These are phyloP conservation scores for Drosophila neotestacea DNA, from an alignment of 2,888 invertebrate genomes.

Conservation along the genomic window DNA sequence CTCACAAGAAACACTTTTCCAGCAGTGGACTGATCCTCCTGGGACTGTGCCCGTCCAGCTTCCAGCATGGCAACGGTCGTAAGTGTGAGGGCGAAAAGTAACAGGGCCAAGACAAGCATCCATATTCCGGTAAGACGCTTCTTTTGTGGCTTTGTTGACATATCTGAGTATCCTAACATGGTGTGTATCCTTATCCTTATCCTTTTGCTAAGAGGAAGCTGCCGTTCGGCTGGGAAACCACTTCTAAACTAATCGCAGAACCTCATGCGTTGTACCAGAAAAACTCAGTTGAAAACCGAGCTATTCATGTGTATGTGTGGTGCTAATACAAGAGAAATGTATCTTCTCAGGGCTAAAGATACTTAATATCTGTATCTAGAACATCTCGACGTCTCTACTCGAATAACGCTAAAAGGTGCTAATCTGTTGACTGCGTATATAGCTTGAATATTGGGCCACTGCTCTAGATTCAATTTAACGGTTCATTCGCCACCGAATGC, in stretches of 20 bases:
- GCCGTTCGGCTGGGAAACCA: slow-evolving; percentile 53
- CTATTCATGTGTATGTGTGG: slow-evolving; percentile 33
- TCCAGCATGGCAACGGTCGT: slow-evolving; percentile 54
- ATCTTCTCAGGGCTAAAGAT: slow-evolving; percentile 23
- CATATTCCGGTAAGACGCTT: slow-evolving; percentile 51
- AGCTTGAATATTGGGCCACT: slow-evolving; percentile 59
- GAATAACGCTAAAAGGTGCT: slow-evolving; percentile 63
- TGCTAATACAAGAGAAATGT: slow-evolving; percentile 69
- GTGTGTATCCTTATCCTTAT: slow-evolving; percentile 22
- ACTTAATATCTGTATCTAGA: slow-evolving; percentile 62
- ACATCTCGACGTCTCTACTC: slow-evolving; percentile 49
- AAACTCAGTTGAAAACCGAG: slow-evolving; percentile 39
- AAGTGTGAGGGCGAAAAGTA: slow-evolving; percentile 59
- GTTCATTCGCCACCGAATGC: slow-evolving; percentile 66
- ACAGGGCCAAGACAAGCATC: slow-evolving; percentile 46
- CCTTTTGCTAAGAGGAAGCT: slow-evolving; percentile 30
- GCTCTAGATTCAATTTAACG: slow-evolving; percentile 75
- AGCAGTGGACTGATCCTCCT: neutral
- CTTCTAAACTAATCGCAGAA: slow-evolving; percentile 54
- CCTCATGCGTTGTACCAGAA: slow-evolving; percentile 46
- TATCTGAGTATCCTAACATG: slow-evolving; percentile 63
- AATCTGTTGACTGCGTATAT: slow-evolving; percentile 57
- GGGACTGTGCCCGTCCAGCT: slow-evolving; percentile 28
- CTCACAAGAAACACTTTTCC: slow-evolving; percentile 50
- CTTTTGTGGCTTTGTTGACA: slow-evolving; percentile 54